phyloP scores from a whole-genome alignment of 2,113 vertebrate genomes.

The Psittacula cyanocephala region DNA sequence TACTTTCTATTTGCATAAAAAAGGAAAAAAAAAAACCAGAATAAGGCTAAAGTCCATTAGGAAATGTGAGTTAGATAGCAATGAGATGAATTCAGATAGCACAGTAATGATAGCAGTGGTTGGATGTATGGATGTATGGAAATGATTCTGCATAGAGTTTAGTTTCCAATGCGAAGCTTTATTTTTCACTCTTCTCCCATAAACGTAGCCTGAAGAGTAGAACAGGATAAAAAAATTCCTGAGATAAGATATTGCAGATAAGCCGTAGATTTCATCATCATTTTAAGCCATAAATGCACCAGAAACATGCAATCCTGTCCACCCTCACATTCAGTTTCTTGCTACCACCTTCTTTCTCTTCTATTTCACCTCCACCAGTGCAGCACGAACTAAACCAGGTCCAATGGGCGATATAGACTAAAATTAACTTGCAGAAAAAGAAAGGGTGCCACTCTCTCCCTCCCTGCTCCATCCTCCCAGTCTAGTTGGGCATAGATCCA shows the following conservation, averaged over 20 bases:
- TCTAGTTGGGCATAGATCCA: neutral
- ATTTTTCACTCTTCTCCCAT: neutral
- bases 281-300: neutral
- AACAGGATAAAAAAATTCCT: neutral
- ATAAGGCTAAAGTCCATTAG: neutral
- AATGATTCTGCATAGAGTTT: neutral
- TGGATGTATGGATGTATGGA: neutral
- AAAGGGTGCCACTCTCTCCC: neutral
- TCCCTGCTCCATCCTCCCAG: neutral
- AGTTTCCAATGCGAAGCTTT: neutral
- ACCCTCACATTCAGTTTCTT: neutral
- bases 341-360: neutral
- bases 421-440: neutral
- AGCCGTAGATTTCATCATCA: neutral
- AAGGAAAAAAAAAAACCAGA: neutral
- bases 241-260: neutral
- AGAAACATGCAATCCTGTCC: neutral
- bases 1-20: neutral
- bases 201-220: neutral
- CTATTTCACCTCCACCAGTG: neutral
- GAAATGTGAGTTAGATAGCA: neutral
- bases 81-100: neutral
- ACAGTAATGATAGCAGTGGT: neutral
- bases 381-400: neutral
- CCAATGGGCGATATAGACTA: neutral